Evolutionary conservation across 2,797 vertebrate genomes (phyloP).

Genomic region (Fundulus diaphanus): DNA sequence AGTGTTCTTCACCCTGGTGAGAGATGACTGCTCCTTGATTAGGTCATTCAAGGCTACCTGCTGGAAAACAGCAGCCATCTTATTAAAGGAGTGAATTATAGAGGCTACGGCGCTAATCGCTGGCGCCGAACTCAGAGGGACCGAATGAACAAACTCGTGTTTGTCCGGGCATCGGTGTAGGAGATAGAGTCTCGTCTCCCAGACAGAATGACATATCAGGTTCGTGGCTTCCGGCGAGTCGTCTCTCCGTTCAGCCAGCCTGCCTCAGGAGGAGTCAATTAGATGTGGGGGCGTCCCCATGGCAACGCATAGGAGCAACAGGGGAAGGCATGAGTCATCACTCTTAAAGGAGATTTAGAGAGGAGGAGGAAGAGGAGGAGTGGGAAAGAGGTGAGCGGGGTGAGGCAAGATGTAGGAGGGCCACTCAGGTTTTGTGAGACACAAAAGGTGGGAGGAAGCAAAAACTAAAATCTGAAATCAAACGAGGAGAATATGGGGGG

Average conservation of each 20-base stretch:
- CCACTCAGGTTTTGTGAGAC: background rate
- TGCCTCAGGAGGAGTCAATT: constrained; percentile 65
- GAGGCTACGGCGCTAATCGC: background rate
- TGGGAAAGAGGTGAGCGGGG: background rate
- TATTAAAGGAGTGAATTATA: background rate
- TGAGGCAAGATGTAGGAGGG: background rate
- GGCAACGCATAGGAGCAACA: constrained; percentile 70
- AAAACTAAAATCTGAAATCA: background rate
- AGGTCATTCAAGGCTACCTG: background rate
- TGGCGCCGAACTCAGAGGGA: background rate
- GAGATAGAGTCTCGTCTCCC: constrained; percentile 11
- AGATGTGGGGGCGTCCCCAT: constrained; percentile 72
- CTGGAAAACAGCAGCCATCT: constrained; percentile 1
- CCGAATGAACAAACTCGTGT: constrained; percentile 2
- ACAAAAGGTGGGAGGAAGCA: background rate
- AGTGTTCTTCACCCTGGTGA: background rate
- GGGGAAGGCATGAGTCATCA: constrained; percentile 77
- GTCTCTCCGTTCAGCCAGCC: constrained; percentile 38
- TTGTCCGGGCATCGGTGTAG: constrained; percentile 8
- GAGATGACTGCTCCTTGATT: background rate
- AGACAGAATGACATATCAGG: constrained; percentile 69
- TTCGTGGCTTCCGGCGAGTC: constrained; percentile 64
- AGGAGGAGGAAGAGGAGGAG: background rate
- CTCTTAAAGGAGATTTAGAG: constrained; percentile 48
- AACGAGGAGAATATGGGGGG: no score